Evolutionary conservation across 2,888 invertebrate genomes (phyloP), one percentile per base, ranked within the genome.

Genomic region (Rhagophthalmus giganteus): DNA sequence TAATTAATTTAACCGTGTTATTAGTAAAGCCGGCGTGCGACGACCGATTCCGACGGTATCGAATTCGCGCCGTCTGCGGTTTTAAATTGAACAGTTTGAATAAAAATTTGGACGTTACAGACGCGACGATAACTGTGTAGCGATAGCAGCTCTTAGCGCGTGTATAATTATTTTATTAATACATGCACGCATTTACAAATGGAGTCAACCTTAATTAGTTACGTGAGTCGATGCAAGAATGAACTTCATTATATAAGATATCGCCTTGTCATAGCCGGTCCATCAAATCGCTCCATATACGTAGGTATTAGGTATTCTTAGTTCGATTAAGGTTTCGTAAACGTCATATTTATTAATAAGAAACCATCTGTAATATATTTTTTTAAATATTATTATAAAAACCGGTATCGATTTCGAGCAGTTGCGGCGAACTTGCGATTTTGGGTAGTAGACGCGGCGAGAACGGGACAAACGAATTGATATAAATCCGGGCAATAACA

Each of bases 211-310:
- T 67, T 68, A 69, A 69, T 68, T 69, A 67, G 64, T 45, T 68
- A 67, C 69, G 67, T 67, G 69, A 67, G 64, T 65, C 65, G 64
- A 63, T 61, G 58, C 63, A 55, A 59, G 62, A 64, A 65, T 63
- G 62, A 56, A 65, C 63, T 60, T 66, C 64, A 64, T 66, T 62
- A 59, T n/a, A n/a, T 54, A 53, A 54, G 59, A 66, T 64, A 64
- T 64, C 62, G 63, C 64, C 58, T 56, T 61, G 61, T 63, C 64
- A 62, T 63, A 63, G 53, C 57, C 57, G 52, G 58, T 49, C 62
- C 54, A 61, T 64, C 60, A 33, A 30, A 42, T 45, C 32, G 14
- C 51, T 57, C 47, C 44, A 53, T 55, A 53, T 45, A 58, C 54
- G 54, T n/a, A n/a, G n/a, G n/a, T n/a, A n/a, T n/a, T n/a, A n/a